Evolutionary conservation across 2,113 vertebrate species (phyloP).

Genomic region (human): DNA sequence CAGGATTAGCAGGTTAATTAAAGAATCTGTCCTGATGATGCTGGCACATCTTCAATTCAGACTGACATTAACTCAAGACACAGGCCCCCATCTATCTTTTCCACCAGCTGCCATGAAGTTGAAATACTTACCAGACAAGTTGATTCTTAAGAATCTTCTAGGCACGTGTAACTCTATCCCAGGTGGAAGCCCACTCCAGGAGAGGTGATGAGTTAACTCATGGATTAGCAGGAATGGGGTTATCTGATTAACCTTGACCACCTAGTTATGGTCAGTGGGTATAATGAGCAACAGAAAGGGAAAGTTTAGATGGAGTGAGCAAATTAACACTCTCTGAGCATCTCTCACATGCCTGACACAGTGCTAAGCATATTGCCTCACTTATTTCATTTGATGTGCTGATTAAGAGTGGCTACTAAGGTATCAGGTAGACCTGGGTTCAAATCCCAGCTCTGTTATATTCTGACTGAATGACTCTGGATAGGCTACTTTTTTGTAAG

Average conservation of each 20-base stretch:
- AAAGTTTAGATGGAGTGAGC: not conserved
- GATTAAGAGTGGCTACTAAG: not conserved
- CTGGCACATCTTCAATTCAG: slow-evolving; percentile 74
- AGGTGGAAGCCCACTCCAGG: not conserved
- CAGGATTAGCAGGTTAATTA: slow-evolving; percentile 79
- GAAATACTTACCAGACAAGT: slow-evolving; percentile 49
- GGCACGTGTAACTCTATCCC: not conserved
- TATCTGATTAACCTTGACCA: not conserved
- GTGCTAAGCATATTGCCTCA: accelerated
- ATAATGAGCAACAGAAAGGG: not conserved
- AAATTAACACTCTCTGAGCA: not conserved
- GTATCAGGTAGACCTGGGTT: not conserved
- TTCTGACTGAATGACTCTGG: not conserved
- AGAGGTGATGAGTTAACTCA: not conserved
- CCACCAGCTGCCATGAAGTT: slow-evolving; percentile 37
- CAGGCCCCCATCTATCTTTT: slow-evolving; percentile 69
- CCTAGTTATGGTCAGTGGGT: not conserved
- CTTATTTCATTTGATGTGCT: not conserved
- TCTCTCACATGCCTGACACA: not conserved
- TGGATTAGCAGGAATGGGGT: not conserved
- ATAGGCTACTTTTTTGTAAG: not conserved
- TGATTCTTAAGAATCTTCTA: slow-evolving; percentile 12
- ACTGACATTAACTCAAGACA: slow-evolving; percentile 72
- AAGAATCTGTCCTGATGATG: slow-evolving; percentile 71
- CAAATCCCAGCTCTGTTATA: not conserved